Evolutionary conservation across 2,797 vertebrate genomes (phyloP).

Genomic region (Leuciscus waleckii): DNA sequence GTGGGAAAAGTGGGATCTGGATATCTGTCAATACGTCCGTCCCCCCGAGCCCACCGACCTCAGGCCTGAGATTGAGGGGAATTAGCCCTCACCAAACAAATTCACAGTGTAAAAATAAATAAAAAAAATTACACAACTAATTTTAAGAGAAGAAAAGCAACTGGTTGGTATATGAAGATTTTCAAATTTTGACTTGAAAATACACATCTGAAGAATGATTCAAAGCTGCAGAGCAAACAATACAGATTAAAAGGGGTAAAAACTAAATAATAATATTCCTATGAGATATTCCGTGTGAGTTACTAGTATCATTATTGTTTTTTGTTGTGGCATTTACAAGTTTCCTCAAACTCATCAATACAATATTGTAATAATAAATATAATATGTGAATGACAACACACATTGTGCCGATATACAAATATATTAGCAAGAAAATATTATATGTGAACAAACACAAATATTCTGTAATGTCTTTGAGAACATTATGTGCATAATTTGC

Average conservation of each 20-base stretch:
- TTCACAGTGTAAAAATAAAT: too few species aligned
- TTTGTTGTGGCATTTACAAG: neutral
- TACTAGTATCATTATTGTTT: neutral
- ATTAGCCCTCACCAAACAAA: conserved; percentile 67
- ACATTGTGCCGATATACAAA: neutral
- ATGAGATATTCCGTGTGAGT: neutral
- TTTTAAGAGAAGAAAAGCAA: neutral
- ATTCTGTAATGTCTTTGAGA: neutral
- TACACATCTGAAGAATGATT: neutral
- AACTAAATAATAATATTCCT: neutral
- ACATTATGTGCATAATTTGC: neutral
- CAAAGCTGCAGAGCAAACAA: neutral
- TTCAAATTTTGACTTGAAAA: neutral
- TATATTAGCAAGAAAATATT: neutral
- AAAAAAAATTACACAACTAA: too few species aligned
- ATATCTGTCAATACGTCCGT: conserved; percentile 66
- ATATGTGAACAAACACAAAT: neutral
- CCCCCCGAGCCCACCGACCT: conserved; percentile 63
- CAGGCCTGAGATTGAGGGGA: conserved; percentile 69
- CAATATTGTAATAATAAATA: neutral
- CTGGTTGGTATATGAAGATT: neutral
- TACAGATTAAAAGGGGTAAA: neutral
- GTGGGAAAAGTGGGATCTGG: conserved; percentile 56
- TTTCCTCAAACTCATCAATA: neutral
- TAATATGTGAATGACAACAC: neutral